Base-by-base conservation (phyloP, 2,113 vertebrate species). In the Picathartes gymnocephalus region DNA sequence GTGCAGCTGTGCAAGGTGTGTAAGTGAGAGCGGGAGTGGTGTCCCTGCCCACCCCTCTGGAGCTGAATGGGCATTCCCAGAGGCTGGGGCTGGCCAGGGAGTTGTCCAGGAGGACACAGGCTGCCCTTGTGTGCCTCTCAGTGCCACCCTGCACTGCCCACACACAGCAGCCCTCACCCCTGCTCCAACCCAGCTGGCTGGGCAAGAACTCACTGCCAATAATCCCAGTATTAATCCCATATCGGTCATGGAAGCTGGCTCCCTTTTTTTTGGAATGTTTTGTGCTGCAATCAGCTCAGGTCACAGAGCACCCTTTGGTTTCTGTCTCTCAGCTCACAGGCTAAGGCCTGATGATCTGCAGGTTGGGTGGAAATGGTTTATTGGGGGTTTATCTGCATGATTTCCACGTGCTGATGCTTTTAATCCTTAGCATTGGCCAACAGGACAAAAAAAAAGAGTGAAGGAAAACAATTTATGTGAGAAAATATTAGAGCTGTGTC, bases 381-480 rank as follows among this genome's bases (percentile, higher is more conserved):
- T 35, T 47, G 78, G n/a, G 81, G 39, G 33, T 79, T 89, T 83
- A 30, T 48, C 54, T 82, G 54, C 17, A 15, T 44, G 42, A 28
- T 66, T 94, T 93, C 62, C 50, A n/a, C 47, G 28, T 30, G 44
- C 68, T 25, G 24, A 50, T 68, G 15, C 51, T 73, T 92, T 37
- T 48, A 93, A 95, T 91, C 91, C 54, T 93, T 86, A 74, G 45
- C 24, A 25, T 70, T 58, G 73, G 66, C 78, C 45, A 70, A 70
- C 3, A 70, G 71, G 47, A 40, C 44, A 17, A 33, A 53, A 47
- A 53, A 47, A 61, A 65, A 27, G 6, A 10, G 6, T 27, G 35
- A 72, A 87, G 54, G 60, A 81, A 90, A 95, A 30, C 89, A 92
- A 80, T 92, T 94, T 90, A 66, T 6, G 14, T 85, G 69, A 90